Evolutionary conservation across 2,888 invertebrate genomes (phyloP), one percentile per base, ranked within the genome.

Genomic region (Meganola albula): DNA sequence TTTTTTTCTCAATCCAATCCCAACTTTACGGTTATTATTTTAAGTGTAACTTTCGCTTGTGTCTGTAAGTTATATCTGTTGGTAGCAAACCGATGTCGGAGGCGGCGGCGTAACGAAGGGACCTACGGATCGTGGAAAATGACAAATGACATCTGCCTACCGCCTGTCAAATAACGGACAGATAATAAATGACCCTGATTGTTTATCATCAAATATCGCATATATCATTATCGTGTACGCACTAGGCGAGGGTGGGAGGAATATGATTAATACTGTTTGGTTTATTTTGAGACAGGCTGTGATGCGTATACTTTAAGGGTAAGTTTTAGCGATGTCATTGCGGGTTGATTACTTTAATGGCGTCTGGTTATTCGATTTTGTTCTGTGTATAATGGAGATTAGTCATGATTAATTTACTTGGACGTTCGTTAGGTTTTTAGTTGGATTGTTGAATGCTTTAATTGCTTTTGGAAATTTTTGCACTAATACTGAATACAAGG

Each of bases 101-200:
- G 84, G 85, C 83, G 69, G 74, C 82, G 82, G 85, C 82, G 84
- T 84, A 83, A 84, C 82, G 80, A 82, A 85, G 83, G 84, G 85
- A 82, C 84, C 79, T 69, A 72, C 75, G 87, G 87, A 78, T 80
- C 80, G 77, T 84, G 77, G 74, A 83, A 83, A 84, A 88, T 89
- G 89, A 89, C 89, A 89, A 89, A 89, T 88, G 89, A 88, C 89
- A 88, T 88, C 89, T 89, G 89, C 88, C 88, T 87, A 84, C 84
- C 88, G 88, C 88, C 88, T 88, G 88, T 88, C 89, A 87, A 88
- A 89, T 88, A 88, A 87, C 87, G 84, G 86, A 84, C 87, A 87
- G 85, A 88, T 89, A 89, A 89, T 89, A 89, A 89, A 88, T 88
- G 88, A 88, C 87, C 86, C 76, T 83, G 86, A 87, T 87, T 88